phyloP scores from a whole-genome alignment of 2,888 invertebrate species.

The Dicranocentrus wangi region DNA sequence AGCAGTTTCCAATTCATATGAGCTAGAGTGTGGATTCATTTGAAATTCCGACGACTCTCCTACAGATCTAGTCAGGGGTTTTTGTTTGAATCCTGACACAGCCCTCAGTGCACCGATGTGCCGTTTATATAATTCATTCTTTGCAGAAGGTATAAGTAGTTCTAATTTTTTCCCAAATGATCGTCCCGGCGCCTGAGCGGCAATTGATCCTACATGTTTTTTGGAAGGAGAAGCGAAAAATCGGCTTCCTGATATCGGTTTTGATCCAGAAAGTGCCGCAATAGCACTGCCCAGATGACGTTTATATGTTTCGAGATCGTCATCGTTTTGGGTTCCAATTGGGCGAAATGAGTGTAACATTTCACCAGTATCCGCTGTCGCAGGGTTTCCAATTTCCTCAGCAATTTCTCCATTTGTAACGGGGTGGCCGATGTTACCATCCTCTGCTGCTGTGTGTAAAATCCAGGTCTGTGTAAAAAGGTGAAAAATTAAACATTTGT shows the following conservation, averaged over 20 bases:
- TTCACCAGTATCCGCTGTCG: not conserved
- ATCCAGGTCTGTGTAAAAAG: constrained; percentile 31
- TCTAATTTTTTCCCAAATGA: constrained; percentile 45
- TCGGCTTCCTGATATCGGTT: constrained; percentile 43
- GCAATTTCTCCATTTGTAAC: constrained; percentile 37
- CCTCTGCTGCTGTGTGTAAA: constrained; percentile 22
- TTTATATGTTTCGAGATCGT: constrained; percentile 32
- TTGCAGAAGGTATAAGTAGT: not conserved
- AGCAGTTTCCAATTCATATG: constrained; percentile 40
- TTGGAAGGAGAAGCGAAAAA: constrained; percentile 47
- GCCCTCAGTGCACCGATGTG: constrained; percentile 63
- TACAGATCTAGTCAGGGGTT: constrained; percentile 51
- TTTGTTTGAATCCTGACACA: constrained; percentile 29
- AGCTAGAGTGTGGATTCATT: constrained; percentile 26
- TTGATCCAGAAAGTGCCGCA: constrained; percentile 51
- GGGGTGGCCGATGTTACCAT: constrained; percentile 3
- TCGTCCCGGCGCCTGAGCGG: constrained; percentile 42
- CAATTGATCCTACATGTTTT: constrained; percentile 69
- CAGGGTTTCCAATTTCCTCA: constrained; percentile 52
- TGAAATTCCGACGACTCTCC: constrained; percentile 44
- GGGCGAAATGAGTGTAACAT: constrained; percentile 16
- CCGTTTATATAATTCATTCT: constrained; percentile 44
- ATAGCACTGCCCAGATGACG: constrained; percentile 57
- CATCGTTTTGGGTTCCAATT: constrained; percentile 11
- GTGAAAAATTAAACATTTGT: too few relatives aligned